Conservation (phyloP, 1,140 invertebrate genomes). For the Holotrichia oblita region DNA sequence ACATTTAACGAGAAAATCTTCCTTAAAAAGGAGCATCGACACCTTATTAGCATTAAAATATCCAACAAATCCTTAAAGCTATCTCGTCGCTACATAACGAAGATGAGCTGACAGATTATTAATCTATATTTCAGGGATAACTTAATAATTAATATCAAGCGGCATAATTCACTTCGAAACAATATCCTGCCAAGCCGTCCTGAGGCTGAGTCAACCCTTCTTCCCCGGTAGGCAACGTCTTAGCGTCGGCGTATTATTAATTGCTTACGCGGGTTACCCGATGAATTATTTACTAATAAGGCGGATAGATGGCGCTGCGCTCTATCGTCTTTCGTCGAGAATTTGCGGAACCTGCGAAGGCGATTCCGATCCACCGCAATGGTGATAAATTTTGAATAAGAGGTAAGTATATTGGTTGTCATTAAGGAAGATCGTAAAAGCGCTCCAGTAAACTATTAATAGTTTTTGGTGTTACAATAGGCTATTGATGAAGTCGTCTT, state of each 20-base stretch:
- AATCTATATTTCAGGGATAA: slow-evolving; percentile 32
- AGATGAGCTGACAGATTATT: slow-evolving; percentile 9
- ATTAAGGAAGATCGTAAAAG: too few species aligned
- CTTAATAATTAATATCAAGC: slow-evolving; percentile 25
- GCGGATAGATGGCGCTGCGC: slow-evolving; percentile 2
- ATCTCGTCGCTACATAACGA: neutral
- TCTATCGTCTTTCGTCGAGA: neutral
- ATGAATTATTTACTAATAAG: slow-evolving; percentile 32
- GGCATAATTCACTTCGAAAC: slow-evolving; percentile 9
- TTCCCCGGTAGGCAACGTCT: slow-evolving; percentile 14
- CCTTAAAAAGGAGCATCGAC: neutral
- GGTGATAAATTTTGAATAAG: neutral
- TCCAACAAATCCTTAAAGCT: neutral
- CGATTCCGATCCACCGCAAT: neutral
- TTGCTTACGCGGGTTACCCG: slow-evolving; percentile 15
- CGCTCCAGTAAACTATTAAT: too few species aligned
- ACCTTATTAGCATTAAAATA: neutral
- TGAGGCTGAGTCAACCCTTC: slow-evolving; percentile 19
- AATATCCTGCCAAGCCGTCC: neutral
- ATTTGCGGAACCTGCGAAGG: neutral
- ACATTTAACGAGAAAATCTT: too few species aligned
- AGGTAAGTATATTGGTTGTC: neutral
- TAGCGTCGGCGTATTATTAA: slow-evolving; percentile 22
- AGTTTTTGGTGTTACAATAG: too few species aligned
- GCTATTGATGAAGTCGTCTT: too few species aligned